Percentiles rank a stretch among this genome's conserved stretches.
phyloP scores from a whole-genome alignment of 2,888 invertebrate genomes.

The Chymomyza fuscimana region DNA sequence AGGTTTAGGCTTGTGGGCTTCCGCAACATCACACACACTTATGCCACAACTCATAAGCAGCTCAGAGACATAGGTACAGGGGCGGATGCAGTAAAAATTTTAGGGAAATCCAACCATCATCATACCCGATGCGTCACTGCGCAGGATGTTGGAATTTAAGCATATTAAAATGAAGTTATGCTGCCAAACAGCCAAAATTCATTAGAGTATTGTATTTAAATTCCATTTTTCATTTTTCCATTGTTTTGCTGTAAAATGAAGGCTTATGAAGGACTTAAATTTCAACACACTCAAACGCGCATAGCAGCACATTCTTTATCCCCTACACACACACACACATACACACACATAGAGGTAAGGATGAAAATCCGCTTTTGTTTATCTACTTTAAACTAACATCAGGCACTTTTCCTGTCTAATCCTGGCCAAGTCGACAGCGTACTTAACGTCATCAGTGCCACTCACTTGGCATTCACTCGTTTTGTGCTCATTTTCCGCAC shows the following conservation, averaged over 20 bases:
- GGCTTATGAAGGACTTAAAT: neutral
- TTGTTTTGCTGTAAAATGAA: neutral
- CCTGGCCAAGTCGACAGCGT: conserved; percentile 69
- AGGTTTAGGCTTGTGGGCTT: neutral
- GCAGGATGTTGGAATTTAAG: neutral
- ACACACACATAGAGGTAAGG: neutral
- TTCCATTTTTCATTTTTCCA: neutral
- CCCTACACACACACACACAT: neutral
- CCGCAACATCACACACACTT: neutral
- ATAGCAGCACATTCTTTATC: neutral
- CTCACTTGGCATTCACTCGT: conserved; percentile 32
- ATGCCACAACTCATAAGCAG: neutral
- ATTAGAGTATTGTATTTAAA: neutral
- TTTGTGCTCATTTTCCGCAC: conserved; percentile 13
- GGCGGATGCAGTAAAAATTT: no score
- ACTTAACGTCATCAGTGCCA: conserved; percentile 71
- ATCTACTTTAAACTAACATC: conserved; percentile 76
- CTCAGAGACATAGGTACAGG: neutral
- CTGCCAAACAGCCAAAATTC: neutral
- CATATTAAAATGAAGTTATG: neutral
- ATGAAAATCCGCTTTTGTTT: conserved; percentile 62
- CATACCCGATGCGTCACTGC: no score
- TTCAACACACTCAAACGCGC: neutral
- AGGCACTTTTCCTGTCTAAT: conserved; percentile 71
- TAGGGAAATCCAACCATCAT: no score